phyloP scores from a whole-genome alignment of 2,113 vertebrate genomes.

The Ivindomyrus marchei region DNA sequence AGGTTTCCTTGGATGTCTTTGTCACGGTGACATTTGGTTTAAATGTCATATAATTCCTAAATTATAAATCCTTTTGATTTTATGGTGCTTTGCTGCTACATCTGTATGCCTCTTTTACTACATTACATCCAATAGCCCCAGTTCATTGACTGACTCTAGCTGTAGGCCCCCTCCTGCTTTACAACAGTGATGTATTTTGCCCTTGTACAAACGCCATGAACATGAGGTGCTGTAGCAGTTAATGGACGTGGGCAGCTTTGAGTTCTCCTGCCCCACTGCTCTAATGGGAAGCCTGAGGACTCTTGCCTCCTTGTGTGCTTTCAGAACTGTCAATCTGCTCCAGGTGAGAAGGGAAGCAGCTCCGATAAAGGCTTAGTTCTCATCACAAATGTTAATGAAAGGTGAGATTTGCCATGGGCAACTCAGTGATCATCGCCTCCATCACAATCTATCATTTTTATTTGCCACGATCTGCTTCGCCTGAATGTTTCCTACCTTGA shows the following conservation, averaged over 20 bases:
- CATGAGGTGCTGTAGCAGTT: not conserved
- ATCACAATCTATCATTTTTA: conserved; percentile 1
- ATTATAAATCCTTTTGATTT: conserved; percentile 18
- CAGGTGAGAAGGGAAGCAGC: not conserved
- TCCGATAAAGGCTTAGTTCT: conserved; percentile 3
- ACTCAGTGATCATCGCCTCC: not conserved
- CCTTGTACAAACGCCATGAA: not conserved
- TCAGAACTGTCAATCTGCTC: not conserved
- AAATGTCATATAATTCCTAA: conserved; percentile 16
- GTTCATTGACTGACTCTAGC: not conserved
- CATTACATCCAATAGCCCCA: not conserved
- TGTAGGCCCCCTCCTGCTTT: not conserved
- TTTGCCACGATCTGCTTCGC: conserved; percentile 4
- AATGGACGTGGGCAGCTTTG: not conserved
- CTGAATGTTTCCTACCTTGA: conserved; percentile 16
- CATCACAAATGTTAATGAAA: conserved; percentile 4
- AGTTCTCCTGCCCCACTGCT: not conserved
- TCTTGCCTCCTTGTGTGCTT: not conserved
- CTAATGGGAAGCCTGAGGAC: not conserved
- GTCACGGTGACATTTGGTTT: conserved; percentile 14
- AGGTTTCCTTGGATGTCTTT: conserved; percentile 2
- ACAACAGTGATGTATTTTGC: not conserved
- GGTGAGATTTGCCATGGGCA: not conserved
- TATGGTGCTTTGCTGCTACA: not conserved
- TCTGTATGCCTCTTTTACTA: conserved; percentile 5